These are phyloP conservation scores for Hydractinia echinata DNA, from an alignment of 30 jellyfish, hydroid and myxozoan species.

Conservation along the genomic window DNA sequence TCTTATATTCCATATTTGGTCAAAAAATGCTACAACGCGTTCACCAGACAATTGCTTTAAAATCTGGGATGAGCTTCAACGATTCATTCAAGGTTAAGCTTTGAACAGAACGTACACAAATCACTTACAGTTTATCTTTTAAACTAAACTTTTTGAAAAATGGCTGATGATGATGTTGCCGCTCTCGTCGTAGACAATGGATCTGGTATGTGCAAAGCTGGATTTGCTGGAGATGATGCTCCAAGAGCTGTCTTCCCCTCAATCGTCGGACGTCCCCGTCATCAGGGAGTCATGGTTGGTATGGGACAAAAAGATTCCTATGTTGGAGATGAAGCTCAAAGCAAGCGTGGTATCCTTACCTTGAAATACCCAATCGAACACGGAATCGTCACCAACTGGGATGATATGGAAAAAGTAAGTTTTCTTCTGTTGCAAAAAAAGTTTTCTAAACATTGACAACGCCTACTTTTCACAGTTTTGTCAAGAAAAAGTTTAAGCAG, in stretches of 20 bases:
- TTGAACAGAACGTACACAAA: background rate
- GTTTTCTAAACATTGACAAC: no score
- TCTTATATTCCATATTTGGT: no score
- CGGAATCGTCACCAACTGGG: conserved; percentile 99
- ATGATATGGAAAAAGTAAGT: conserved; percentile 93
- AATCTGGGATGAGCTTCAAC: no score
- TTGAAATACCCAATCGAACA: conserved; percentile 98
- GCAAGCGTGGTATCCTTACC: conserved; percentile 97
- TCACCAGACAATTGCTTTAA: no score
- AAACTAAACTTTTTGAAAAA: conserved; percentile 5
- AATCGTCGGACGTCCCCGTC: conserved; percentile 99
- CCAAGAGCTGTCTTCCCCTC: conserved; percentile 99
- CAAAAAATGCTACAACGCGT: no score
- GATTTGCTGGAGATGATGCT: conserved; percentile 99
- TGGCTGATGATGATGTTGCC: conserved; percentile 99
- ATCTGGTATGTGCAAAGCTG: conserved; percentile 99
- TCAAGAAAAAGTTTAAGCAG: background rate
- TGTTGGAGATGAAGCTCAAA: conserved; percentile 99
- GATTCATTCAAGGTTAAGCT: no score
- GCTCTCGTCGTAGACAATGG: conserved; percentile 99
- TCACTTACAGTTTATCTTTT: conserved; percentile 2
- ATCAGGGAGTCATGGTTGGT: conserved; percentile 99
- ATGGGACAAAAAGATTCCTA: conserved; percentile 98
- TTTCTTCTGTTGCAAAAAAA: no score
- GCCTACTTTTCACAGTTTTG: background rate